These are phyloP conservation scores for Centropus unirufus DNA, from an alignment of 2,113 vertebrate genomes.

Conservation along the genomic window DNA sequence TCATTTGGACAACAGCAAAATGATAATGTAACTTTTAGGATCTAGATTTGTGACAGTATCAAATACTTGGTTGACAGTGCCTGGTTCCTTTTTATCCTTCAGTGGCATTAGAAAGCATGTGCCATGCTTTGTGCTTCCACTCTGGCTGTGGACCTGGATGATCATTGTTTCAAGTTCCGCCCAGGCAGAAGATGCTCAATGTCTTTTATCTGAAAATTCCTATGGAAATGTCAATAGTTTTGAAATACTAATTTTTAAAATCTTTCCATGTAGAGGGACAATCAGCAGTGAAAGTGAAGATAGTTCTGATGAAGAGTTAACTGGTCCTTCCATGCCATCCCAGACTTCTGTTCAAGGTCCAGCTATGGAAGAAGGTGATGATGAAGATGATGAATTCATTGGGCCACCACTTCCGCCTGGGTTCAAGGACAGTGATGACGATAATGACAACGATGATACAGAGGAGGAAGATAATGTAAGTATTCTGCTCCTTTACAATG, in stretches of 20 bases:
- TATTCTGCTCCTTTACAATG: not conserved
- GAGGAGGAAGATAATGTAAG: constrained; percentile 85
- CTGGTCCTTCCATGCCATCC: constrained; percentile 80
- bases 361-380: constrained; percentile 57
- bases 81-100: not conserved
- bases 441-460: constrained; percentile 66
- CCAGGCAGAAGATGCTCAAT: not conserved
- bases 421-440: constrained; percentile 73
- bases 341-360: constrained; percentile 24
- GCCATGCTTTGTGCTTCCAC: not conserved
- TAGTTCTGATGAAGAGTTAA: constrained; percentile 74
- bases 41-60: not conserved
- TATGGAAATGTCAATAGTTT: not conserved
- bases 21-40: not conserved
- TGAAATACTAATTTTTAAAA: not conserved
- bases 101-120: not conserved
- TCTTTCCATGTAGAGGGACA: constrained; percentile 32
- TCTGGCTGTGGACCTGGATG: not conserved
- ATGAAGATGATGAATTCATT: constrained; percentile 78
- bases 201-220: not conserved
- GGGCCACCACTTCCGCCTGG: constrained; percentile 84
- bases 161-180: not conserved
- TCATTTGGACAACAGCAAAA: not conserved
- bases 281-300: constrained; percentile 62
- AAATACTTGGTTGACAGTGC: not conserved